Percentiles rank a stretch among this genome's conserved stretches.
Conservation (phyloP, 2,113 vertebrate species). For the Ibidorhyncha struthersii region DNA sequence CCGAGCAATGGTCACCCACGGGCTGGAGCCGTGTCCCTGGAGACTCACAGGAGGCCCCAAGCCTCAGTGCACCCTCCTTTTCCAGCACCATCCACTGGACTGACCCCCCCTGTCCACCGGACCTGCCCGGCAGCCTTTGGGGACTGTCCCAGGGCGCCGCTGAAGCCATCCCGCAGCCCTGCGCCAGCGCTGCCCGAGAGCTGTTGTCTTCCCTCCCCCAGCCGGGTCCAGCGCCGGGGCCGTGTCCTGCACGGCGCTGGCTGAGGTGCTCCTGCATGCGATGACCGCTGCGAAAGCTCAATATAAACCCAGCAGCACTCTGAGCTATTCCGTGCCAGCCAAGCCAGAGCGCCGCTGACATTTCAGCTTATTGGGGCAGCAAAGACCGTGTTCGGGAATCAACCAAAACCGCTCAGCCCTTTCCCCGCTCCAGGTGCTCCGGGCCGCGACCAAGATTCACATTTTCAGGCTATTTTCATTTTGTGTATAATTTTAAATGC, state of each 20-base stretch:
- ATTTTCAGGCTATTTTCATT: neutral
- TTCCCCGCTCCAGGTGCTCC: neutral
- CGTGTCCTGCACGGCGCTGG: neutral
- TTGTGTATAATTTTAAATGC: neutral
- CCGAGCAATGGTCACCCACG: neutral
- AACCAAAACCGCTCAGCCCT: neutral
- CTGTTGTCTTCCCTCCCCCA: neutral
- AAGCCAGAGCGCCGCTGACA: neutral
- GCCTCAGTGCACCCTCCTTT: neutral
- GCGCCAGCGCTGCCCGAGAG: neutral
- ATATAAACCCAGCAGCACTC: neutral
- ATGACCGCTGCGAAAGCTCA: neutral
- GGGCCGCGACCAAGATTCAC: neutral
- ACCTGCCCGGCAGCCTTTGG: neutral
- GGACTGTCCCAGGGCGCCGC: neutral
- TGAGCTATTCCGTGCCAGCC: neutral
- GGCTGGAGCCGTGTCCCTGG: neutral
- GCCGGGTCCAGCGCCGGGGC: fast-evolving
- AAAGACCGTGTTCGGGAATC: neutral
- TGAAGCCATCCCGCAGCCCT: neutral
- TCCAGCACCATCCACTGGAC: neutral
- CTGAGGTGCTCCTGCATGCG: neutral
- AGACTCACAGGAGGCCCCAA: fast-evolving
- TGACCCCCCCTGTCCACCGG: too few species aligned
- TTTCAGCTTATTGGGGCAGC: neutral